Base-by-base conservation (phyloP, 64 coral and sea anemone species). In the Montipora efflorescens region DNA sequence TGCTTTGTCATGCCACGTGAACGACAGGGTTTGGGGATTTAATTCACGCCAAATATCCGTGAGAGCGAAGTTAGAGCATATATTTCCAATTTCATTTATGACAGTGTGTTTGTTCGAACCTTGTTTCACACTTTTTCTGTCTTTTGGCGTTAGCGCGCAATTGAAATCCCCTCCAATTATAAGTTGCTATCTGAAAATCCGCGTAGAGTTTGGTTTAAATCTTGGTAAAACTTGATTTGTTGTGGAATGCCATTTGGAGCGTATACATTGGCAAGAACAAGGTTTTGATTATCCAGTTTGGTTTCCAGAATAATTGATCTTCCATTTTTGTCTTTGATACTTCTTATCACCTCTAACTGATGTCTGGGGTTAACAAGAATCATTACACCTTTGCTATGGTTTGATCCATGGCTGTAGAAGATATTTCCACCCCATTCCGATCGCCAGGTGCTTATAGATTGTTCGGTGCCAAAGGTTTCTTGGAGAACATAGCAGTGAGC, bases 401-500 rank as follows among this genome's bases (percentile, higher is more conserved):
- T 90, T 49, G 74, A 62, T 73, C 88, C 88, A 57, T 90, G 88
- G 20, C 88, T 90, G 58, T 90, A 90, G 14, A 87, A 28, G 11
- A 87, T 73, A 49, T 75, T 68, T 21, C 66, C 68, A 18, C 84
- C 84, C 84, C 68, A 87, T 74, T 87, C 68, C 13, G 48, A 73
- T 87, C 52, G 49, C 84, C 68, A 87, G 52, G 10, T 87, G 50
- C 18, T 5, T 82, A n/a, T 61, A 82, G 59, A n/a, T 82, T 82
- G 19, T 53, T 82, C 8, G 47, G 16, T 82, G 18, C 79, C 61
- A 36, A 58, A 82, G 50, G 51, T n/a, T 82, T 82, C 79, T 36
- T 59, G 79, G 18, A 82, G 59, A 44, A 82, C 53, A 58, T 11
- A 52, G 59, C 51, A 59, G 51, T 82, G 79, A 59, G 79, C 48